Evolutionary conservation across 2,888 invertebrate genomes (phyloP).

Genomic region (Artemia sinica): DNA sequence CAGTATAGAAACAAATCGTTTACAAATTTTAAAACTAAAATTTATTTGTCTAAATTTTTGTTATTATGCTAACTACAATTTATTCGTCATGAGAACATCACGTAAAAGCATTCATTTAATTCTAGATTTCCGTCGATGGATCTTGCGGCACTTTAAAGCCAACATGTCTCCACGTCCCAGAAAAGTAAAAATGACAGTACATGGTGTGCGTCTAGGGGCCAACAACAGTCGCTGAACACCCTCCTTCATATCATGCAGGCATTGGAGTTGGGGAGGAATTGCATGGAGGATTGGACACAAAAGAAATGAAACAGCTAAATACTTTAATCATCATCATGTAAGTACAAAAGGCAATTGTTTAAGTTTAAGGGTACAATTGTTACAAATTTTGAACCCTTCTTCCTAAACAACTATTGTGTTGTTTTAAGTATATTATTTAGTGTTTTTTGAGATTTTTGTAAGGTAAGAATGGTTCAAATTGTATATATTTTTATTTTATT

Average conservation of each 20-base stretch:
- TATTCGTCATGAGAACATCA: too few relatives aligned
- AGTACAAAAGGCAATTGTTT: background rate
- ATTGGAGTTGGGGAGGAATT: constrained; percentile 3
- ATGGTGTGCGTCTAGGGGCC: background rate
- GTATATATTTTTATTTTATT: too few relatives aligned
- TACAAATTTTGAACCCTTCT: too few relatives aligned
- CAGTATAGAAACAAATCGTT: too few relatives aligned
- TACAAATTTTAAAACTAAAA: too few relatives aligned
- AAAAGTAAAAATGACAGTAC: background rate
- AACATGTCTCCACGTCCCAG: background rate
- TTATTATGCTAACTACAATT: too few relatives aligned
- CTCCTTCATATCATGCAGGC: background rate
- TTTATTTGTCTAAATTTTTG: too few relatives aligned
- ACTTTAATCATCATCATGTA: constrained; percentile 4
- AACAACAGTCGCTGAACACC: background rate
- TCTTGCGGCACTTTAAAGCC: background rate
- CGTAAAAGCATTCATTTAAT: background rate
- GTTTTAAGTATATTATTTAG: too few relatives aligned
- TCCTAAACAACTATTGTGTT: too few relatives aligned
- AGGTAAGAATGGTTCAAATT: too few relatives aligned
- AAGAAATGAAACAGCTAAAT: constrained; percentile 9
- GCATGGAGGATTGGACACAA: constrained; percentile 9
- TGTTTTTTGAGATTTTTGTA: too few relatives aligned
- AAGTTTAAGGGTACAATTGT: too few relatives aligned
- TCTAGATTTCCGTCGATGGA: constrained; percentile 2